Percentiles rank a stretch among this genome's conserved stretches.
Evolutionary conservation across 1,140 invertebrate species (phyloP).

Genomic region (Drosophila rufa): DNA sequence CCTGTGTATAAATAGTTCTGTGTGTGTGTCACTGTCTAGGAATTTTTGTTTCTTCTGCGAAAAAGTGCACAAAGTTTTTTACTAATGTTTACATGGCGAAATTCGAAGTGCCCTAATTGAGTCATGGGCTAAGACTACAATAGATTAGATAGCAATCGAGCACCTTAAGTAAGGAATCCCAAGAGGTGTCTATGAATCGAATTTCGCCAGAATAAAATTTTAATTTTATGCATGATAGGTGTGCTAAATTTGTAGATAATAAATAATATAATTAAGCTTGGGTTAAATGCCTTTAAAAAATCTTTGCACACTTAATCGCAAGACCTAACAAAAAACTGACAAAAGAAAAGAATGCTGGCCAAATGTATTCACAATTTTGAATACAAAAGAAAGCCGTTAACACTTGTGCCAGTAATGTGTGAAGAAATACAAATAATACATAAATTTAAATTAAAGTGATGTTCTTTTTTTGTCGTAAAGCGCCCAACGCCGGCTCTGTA

Average conservation of each 20-base stretch:
- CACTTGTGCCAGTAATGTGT: neutral
- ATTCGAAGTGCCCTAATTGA: conserved; percentile 22
- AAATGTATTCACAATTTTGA: conserved; percentile 2
- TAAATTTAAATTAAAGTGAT: conserved; percentile 21
- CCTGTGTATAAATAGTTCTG: conserved; percentile 1
- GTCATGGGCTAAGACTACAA: conserved; percentile 8
- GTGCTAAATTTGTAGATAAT: neutral
- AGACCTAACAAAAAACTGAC: neutral
- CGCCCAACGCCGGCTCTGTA: conserved; percentile 17
- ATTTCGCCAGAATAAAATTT: neutral
- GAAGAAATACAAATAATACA: conserved; percentile 9
- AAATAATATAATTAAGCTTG: neutral
- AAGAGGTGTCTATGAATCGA: neutral
- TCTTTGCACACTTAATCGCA: neutral
- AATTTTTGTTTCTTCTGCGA: conserved; percentile 36
- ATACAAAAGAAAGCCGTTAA: conserved; percentile 6
- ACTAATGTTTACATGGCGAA: conserved; percentile 35
- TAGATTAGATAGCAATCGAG: conserved; percentile 20
- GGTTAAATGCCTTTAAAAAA: neutral
- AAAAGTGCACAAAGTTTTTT: conserved; percentile 30
- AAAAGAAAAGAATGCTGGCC: conserved; percentile 2
- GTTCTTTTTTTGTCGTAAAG: conserved; percentile 20
- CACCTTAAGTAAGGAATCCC: neutral
- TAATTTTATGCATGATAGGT: neutral
- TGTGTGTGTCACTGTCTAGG: conserved; percentile 42